Evolutionary conservation across 2,797 vertebrate genomes (phyloP).

Genomic region (Semaprochilodus insignis): DNA sequence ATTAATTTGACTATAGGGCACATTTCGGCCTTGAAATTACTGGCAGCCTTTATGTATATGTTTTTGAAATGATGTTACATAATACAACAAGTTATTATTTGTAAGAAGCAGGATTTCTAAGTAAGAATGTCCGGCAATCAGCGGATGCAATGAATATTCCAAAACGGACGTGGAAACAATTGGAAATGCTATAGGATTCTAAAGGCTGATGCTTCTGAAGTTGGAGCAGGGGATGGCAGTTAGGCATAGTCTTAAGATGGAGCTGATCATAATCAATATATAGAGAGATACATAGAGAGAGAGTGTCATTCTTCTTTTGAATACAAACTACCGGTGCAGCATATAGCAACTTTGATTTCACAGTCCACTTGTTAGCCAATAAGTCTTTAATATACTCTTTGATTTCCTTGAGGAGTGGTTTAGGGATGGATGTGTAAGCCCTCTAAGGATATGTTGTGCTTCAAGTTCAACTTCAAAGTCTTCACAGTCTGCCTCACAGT

Average conservation of each 20-base stretch:
- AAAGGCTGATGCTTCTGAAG: neutral
- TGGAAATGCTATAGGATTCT: neutral
- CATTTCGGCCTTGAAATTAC: neutral
- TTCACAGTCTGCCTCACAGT: conserved; percentile 7
- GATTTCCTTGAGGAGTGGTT: conserved; percentile 10
- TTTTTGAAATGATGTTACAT: neutral
- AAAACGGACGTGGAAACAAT: neutral
- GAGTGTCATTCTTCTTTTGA: neutral
- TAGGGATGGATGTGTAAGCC: conserved; percentile 13
- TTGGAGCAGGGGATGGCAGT: neutral
- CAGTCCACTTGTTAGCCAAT: neutral
- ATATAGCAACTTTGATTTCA: conserved; percentile 14
- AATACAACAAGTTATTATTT: neutral
- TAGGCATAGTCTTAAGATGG: neutral
- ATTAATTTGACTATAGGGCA: neutral
- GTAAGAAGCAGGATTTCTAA: neutral
- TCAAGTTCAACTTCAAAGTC: conserved; percentile 5
- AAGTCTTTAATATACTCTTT: conserved; percentile 20
- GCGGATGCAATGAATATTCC: neutral
- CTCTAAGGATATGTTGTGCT: conserved; percentile 1
- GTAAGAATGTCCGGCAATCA: too few species aligned
- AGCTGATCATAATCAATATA: neutral
- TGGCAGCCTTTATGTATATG: neutral
- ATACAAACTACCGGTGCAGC: neutral
- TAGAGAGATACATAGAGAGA: neutral